Base-by-base conservation (phyloP, 2,797 vertebrate genomes). In the Sebastes oblongus region DNA sequence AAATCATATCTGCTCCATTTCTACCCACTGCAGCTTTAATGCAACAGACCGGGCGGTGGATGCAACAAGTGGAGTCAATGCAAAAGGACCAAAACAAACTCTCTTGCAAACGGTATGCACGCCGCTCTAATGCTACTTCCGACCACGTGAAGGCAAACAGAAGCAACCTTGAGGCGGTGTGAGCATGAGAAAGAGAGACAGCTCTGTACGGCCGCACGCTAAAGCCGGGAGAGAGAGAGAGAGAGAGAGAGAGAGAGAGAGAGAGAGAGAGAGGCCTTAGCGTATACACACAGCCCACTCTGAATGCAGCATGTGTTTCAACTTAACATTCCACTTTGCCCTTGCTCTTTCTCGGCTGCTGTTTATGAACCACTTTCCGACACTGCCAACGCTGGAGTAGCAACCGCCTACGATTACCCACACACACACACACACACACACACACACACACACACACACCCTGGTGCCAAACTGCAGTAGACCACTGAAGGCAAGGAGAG, bases 231-330 rank as follows among this genome's bases (percentile, higher is more conserved):
- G 54, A 3, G 36, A 71, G 65, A 39, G 6, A 46, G 81, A 54
- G 80, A 32, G 46, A 6, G 27, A 16, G 82, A 22, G 42, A 3
- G 36, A 71, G 65, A 39, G 8, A 46, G 81, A 54, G 80, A 34
- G 46, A 6, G 27, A 34, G 50, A 6, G 27, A 22, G 78, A 18
- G 81, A 22, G 55, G 16, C 82, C 84, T 81, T 76, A 81, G 80
- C 72, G 69, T 27, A 73, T 64, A 59, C 72, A 59, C 72, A 9
- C 86, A 59, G 75, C 83, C 79, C 75, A 59, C 87, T 93, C 90
- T 95, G 84, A 94, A 93, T 93, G 88, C 91, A 90, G 88, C 93
- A 93, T 94, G 92, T 95, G 94, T 95, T 95, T 92, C 86, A 95
- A 94, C 92, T 94, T 92, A 94, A 94, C 92, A 93, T 95, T 95